These are phyloP conservation scores for Pasiphila rectangulata DNA, from an alignment of 2,888 invertebrate genomes.

Conservation along the genomic window DNA sequence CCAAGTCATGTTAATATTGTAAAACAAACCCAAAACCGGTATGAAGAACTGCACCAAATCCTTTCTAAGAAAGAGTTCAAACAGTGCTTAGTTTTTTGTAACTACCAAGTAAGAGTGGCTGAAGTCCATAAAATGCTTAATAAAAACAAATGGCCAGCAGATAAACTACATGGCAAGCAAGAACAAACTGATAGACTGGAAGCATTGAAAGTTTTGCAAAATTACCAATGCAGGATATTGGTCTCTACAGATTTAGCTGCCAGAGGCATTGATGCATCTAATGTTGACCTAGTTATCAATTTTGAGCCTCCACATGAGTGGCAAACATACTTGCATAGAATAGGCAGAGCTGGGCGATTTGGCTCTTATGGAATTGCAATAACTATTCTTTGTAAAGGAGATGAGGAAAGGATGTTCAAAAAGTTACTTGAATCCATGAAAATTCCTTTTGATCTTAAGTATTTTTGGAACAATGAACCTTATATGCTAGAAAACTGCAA, in stretches of 20 bases:
- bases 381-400: conserved; percentile 84
- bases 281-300: conserved; percentile 96
- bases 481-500: conserved; percentile 7
- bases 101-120: conserved; percentile 91
- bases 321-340: conserved; percentile 95
- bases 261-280: conserved; percentile 96
- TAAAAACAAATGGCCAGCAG: conserved; percentile 88
- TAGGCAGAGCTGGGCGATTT: conserved; percentile 96
- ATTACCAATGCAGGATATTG: conserved; percentile 90
- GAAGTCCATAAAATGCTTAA: conserved; percentile 87
- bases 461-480: conserved; percentile 52
- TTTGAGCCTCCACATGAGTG: conserved; percentile 90
- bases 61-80: conserved; percentile 88
- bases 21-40: conserved; percentile 84
- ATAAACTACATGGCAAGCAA: conserved; percentile 89
- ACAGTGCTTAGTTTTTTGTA: conserved; percentile 95
- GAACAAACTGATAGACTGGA: conserved; percentile 88
- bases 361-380: conserved; percentile 92
- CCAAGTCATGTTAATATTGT: conserved; percentile 82
- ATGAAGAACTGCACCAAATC: conserved; percentile 83
- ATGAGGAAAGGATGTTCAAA: conserved; percentile 82
- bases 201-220: conserved; percentile 88
- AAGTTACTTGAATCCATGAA: conserved; percentile 81
- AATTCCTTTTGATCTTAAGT: conserved; percentile 48
- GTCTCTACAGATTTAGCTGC: conserved; percentile 95